Evolutionary conservation across 2,113 vertebrate genomes (phyloP), one percentile per base, ranked within the genome.

Genomic region (Passer domesticus): DNA sequence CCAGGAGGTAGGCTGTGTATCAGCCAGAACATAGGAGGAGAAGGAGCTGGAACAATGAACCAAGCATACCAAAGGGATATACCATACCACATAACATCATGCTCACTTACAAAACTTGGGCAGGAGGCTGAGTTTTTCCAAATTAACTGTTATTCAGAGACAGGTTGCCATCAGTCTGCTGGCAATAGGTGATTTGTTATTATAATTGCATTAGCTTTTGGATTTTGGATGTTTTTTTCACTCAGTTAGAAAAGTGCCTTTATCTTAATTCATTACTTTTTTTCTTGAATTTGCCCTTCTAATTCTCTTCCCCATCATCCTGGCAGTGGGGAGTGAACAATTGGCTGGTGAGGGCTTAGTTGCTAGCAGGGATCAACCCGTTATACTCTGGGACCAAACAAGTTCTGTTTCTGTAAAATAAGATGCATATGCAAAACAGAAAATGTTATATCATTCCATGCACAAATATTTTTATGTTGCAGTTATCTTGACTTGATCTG

Each of bases 221-320:
- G 9, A 3, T 19, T 67, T 62, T 16, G 41, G 1, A 7, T 43
- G 12, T 31, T 3, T 21, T 27, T 18, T 30, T 6, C 1, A 21
- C 31, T 58, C n/a, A 49, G 7, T 7, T 76, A 43, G 49, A 69
- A 41, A 35, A 76, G 31, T 27, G 20, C 15, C 21, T 68, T 47
- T 62, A 35, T 16, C 4, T 69, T 30, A 55, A 41, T 62, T 5
- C 25, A 15, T 31, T 2, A 7, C 6, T 55, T 56, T 52, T 55
- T 63, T 55, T 87, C 52, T 56, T 81, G 13, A 5, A 64, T 59
- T 90, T 84, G 5, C 35, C 14, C 9, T 87, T 68, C 24, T 8
- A 7, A 16, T 55, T 41, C 28, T 87, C 19, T 80, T 19, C 10
- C 1, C n/a, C 2, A 25, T 23, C 15, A 49, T 64, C 8, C 19